A percentile compares a stretch with the other conserved stretches of the same genome.
These are phyloP conservation scores for Ptilorrhoa leucosticta DNA, from an alignment of 2,113 vertebrate species.

Conservation along the genomic window DNA sequence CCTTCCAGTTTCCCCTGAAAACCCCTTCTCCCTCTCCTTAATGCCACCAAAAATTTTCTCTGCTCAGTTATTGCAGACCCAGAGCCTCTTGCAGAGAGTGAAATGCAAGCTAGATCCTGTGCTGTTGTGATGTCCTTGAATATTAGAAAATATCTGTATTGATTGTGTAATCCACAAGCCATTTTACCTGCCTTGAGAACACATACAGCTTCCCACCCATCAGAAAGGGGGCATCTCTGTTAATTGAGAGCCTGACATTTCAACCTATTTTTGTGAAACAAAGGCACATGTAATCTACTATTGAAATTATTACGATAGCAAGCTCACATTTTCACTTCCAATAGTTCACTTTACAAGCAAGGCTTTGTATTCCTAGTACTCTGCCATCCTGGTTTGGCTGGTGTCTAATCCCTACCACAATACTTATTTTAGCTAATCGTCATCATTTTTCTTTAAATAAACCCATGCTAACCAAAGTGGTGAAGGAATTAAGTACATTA, in stretches of 20 bases:
- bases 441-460: background rate
- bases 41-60: background rate
- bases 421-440: background rate
- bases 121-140: background rate
- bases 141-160: background rate
- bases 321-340: background rate
- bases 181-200: background rate
- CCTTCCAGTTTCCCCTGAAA: background rate
- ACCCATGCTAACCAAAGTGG: background rate
- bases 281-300: background rate
- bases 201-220: background rate
- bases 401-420: background rate
- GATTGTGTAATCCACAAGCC: background rate
- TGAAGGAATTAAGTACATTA: background rate
- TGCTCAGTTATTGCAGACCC: background rate
- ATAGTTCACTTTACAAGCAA: background rate
- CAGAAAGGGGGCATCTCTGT: background rate
- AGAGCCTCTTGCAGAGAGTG: background rate
- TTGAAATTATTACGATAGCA: background rate
- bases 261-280: background rate
- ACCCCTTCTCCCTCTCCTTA: background rate
- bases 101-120: background rate
- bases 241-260: background rate
- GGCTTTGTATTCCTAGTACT: background rate
- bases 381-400: background rate